These are phyloP conservation scores for Calidris pugnax DNA, from an alignment of 2,113 vertebrate species.

Conservation along the genomic window DNA sequence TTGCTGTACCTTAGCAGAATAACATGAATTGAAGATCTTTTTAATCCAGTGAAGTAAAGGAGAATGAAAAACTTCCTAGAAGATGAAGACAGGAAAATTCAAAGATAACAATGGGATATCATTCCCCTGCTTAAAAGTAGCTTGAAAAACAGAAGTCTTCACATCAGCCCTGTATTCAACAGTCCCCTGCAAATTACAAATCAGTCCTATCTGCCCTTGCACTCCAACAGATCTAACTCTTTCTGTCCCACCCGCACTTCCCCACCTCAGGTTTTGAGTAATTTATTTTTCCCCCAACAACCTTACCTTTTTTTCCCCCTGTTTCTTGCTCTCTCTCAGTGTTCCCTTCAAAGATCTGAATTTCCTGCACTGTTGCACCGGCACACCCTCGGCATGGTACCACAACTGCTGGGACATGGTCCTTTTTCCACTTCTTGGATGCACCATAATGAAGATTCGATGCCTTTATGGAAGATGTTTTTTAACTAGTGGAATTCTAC, in stretches of 20 bases:
- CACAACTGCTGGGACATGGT: background rate
- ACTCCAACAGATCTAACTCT: background rate
- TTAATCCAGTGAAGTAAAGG: background rate
- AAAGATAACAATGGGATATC: background rate
- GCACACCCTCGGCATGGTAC: fast-evolving
- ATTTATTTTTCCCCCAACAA: background rate
- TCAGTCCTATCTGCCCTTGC: background rate
- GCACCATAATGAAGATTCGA: background rate
- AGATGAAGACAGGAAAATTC: background rate
- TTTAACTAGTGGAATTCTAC: background rate
- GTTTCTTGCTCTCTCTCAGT: background rate
- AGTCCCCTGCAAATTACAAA: background rate
- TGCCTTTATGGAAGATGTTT: background rate
- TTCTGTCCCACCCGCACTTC: background rate
- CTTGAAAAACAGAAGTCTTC: background rate
- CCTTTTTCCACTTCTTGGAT: background rate
- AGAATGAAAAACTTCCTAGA: background rate
- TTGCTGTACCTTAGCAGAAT: background rate
- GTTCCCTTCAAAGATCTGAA: background rate
- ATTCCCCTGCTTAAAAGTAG: background rate
- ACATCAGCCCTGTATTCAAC: background rate
- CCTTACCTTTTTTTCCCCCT: background rate
- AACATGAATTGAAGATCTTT: background rate
- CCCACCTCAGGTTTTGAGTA: background rate
- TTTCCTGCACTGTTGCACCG: fast-evolving